These are phyloP conservation scores for Drosophila littoralis DNA, from an alignment of 1,140 invertebrate genomes.

Conservation along the genomic window DNA sequence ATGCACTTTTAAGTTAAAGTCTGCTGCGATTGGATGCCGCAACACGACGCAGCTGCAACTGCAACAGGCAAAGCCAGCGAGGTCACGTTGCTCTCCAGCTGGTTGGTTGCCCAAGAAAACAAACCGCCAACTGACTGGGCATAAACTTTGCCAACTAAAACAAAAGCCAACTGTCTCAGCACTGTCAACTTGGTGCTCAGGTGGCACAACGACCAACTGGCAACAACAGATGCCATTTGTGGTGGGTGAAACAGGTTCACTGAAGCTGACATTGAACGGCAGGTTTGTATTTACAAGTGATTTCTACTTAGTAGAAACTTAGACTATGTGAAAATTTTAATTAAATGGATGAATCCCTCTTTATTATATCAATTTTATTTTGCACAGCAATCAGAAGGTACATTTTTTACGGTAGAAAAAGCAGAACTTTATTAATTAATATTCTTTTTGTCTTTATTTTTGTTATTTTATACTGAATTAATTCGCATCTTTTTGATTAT, in stretches of 20 bases:
- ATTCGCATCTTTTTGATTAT: too few species aligned
- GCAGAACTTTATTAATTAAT: too few species aligned
- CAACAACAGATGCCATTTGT: constrained; percentile 2
- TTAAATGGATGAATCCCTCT: too few species aligned
- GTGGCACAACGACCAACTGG: constrained; percentile 7
- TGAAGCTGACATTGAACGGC: constrained; percentile 6
- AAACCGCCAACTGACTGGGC: constrained; percentile 13
- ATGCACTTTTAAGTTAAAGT: constrained; percentile 48
- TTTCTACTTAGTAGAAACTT: too few species aligned
- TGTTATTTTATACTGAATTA: too few species aligned
- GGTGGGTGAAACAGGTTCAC: constrained; percentile 11
- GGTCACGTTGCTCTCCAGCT: constrained; percentile 1
- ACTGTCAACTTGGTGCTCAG: constrained; percentile 22
- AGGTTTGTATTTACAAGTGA: background rate
- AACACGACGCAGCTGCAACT: background rate
- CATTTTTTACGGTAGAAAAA: too few species aligned
- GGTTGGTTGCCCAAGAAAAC: constrained; percentile 17
- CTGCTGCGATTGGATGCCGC: constrained; percentile 33
- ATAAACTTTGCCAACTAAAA: constrained; percentile 32
- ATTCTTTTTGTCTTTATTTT: too few species aligned
- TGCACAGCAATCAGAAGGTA: too few species aligned
- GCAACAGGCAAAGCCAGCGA: constrained; percentile 7
- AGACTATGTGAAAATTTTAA: too few species aligned
- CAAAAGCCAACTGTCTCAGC: constrained; percentile 38
- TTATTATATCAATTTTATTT: too few species aligned